Conservation (phyloP, 2,888 invertebrate genomes). For the Metellina segmentata region DNA sequence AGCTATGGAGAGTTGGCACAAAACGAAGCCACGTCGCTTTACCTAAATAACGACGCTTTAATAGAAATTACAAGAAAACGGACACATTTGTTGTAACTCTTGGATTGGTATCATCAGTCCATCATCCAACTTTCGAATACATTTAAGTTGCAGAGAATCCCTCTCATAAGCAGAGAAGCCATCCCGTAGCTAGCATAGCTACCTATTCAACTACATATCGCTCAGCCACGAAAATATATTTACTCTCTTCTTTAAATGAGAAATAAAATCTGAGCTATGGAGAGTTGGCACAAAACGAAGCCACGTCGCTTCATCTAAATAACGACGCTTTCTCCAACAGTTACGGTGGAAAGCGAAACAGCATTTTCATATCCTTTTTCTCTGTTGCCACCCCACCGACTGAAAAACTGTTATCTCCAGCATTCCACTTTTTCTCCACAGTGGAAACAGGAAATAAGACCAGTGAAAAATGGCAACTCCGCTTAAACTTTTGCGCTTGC, state of each 20-base stretch:
- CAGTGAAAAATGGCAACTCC: slow-evolving; percentile 20
- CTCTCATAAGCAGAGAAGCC: too few species aligned
- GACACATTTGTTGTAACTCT: too few species aligned
- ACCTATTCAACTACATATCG: too few species aligned
- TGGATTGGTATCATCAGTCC: too few species aligned
- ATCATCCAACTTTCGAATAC: too few species aligned
- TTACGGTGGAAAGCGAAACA: background rate
- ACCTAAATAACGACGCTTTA: background rate
- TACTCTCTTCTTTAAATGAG: too few species aligned
- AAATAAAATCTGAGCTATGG: too few species aligned
- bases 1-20: too few species aligned
- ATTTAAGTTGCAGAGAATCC: too few species aligned
- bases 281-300: background rate
- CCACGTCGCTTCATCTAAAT: background rate
- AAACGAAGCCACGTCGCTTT: background rate
- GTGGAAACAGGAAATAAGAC: slow-evolving; percentile 16
- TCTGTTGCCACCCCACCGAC: background rate
- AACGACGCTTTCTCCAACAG: background rate
- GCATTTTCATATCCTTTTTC: slow-evolving; percentile 4
- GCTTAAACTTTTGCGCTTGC: background rate
- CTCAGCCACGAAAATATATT: too few species aligned
- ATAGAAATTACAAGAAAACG: too few species aligned
- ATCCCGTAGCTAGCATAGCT: too few species aligned
- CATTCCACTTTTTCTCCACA: slow-evolving; percentile 13
- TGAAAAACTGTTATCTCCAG: slow-evolving; percentile 32